These are phyloP conservation scores for Hippotragus niger DNA, from an alignment of 2,113 vertebrate genomes.

Conservation along the genomic window DNA sequence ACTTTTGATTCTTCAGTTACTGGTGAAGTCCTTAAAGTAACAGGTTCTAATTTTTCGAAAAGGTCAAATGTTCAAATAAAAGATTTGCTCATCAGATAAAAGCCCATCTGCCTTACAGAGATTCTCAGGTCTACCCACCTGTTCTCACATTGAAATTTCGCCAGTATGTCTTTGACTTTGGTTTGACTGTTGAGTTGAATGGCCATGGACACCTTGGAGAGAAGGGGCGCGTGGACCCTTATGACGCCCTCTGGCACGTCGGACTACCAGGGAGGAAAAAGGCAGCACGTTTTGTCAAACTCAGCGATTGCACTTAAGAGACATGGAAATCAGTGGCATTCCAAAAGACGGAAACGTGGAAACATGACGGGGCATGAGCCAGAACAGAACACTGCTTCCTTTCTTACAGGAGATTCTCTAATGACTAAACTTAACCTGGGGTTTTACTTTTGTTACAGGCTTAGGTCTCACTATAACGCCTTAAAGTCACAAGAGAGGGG, in stretches of 20 bases:
- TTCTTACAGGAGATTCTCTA: not conserved
- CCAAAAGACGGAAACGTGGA: not conserved
- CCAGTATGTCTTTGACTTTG: slow-evolving; percentile 90
- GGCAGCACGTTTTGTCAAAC: slow-evolving; percentile 62
- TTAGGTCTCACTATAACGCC: not conserved
- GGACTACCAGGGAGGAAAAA: slow-evolving; percentile 78
- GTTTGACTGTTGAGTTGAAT: slow-evolving; percentile 92
- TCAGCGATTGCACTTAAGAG: not conserved
- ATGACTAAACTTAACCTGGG: not conserved
- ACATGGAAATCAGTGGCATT: not conserved
- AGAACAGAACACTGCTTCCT: not conserved
- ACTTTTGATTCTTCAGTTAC: not conserved
- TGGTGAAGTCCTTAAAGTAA: not conserved
- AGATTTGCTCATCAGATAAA: not conserved
- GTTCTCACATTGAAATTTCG: slow-evolving; percentile 90
- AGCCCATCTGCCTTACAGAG: too few species aligned
- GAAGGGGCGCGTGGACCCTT: slow-evolving; percentile 92
- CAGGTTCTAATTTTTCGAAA: not conserved
- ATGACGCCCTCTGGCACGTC: slow-evolving; percentile 94
- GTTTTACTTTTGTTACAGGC: not conserved
- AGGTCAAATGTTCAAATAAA: not conserved
- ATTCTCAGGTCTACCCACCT: slow-evolving; percentile 80
- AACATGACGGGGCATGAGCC: not conserved
- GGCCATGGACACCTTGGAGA: slow-evolving; percentile 96
- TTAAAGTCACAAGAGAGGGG: not conserved